Percentiles rank a stretch among this genome's conserved stretches.
Evolutionary conservation across 2,888 invertebrate genomes (phyloP).

Genomic region (Zaprionus obscuricornis): DNA sequence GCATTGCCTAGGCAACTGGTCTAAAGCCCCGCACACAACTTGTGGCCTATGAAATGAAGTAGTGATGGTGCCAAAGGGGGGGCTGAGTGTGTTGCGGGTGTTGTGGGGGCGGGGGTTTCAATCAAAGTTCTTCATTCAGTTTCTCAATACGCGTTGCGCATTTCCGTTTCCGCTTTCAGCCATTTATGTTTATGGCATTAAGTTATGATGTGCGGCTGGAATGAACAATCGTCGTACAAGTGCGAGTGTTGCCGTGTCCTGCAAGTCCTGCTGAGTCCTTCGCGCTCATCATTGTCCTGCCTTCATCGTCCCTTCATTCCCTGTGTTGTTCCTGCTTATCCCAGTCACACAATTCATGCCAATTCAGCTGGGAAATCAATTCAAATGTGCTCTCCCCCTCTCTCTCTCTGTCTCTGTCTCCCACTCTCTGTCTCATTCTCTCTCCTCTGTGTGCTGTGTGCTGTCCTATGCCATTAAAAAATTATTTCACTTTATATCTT

Average conservation of each 20-base stretch:
- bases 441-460: neutral
- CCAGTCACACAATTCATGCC: constrained; percentile 18
- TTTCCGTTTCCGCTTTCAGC: constrained; percentile 61
- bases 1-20: constrained; percentile 19
- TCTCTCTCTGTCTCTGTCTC: neutral
- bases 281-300: neutral
- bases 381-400: constrained; percentile 39
- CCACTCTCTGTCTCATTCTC: neutral
- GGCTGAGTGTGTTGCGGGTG: neutral
- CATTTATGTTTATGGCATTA: constrained; percentile 51
- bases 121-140: constrained; percentile 41
- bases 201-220: constrained; percentile 41
- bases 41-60: neutral
- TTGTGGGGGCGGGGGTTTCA: constrained; percentile 6
- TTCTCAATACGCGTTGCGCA: constrained; percentile 47
- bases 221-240: no score
- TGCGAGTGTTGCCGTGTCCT: no score
- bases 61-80: neutral
- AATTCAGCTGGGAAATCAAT: constrained; percentile 72
- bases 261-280: neutral
- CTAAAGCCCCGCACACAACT: neutral
- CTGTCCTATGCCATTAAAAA: constrained; percentile 69
- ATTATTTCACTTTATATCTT: constrained; percentile 74
- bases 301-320: neutral
- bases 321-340: no score